These are phyloP conservation scores for Sciurus vulgaris DNA, from an alignment of 2,797 vertebrate genomes.

Conservation along the genomic window DNA sequence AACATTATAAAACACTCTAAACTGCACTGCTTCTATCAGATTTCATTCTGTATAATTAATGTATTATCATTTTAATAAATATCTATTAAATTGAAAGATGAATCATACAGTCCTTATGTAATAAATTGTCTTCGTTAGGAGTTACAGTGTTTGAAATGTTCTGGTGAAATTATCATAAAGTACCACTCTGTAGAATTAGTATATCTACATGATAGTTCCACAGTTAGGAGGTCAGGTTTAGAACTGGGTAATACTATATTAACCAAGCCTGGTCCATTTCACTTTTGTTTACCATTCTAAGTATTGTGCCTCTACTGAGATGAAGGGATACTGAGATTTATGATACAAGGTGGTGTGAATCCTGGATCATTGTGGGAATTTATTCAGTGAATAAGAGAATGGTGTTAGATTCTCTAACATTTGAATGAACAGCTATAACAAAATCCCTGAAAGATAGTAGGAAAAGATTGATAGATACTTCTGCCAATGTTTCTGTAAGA, in stretches of 20 bases:
- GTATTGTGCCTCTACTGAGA: not conserved
- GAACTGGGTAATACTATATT: not conserved
- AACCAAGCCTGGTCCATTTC: not conserved
- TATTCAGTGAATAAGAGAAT: not conserved
- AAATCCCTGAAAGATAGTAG: not conserved
- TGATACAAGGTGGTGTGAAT: not conserved
- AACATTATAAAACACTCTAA: not conserved
- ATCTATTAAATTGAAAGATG: not conserved
- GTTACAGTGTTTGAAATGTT: not conserved
- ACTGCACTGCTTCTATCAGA: not conserved
- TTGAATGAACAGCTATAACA: not conserved
- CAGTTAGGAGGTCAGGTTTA: not conserved
- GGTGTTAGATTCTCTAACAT: not conserved
- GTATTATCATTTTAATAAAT: not conserved
- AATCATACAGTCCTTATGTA: not conserved
- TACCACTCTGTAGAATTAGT: not conserved
- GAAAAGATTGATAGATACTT: not conserved
- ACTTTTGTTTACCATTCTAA: not conserved
- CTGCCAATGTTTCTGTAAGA: not conserved
- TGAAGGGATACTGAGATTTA: not conserved
- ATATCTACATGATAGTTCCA: not conserved
- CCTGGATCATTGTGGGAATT: not conserved
- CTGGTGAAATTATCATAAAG: not conserved
- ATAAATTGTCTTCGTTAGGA: not conserved
- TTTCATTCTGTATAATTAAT: not conserved